Conservation (phyloP, 2,888 invertebrate genomes). For the Diogma glabrata region DNA sequence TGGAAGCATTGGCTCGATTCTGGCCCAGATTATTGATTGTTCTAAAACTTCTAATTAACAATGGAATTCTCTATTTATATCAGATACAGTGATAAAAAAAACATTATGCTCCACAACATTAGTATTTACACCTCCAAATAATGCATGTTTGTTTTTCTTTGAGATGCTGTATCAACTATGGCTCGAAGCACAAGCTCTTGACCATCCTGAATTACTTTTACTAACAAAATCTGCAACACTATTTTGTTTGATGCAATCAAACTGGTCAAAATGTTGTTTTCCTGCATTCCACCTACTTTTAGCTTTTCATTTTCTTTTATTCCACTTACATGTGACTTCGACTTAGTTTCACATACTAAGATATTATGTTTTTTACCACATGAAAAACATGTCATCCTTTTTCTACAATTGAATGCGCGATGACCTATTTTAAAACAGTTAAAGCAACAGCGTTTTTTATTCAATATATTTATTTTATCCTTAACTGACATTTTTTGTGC, state of each 20-base stretch:
- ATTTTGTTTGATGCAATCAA: background rate
- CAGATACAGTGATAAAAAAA: background rate
- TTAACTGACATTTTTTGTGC: background rate
- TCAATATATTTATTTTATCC: no score
- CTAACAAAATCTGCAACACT: background rate
- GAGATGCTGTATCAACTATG: conserved; percentile 11
- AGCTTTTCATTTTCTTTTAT: background rate
- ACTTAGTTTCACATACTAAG: background rate
- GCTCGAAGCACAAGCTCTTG: background rate
- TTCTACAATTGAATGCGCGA: background rate
- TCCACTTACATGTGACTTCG: no score
- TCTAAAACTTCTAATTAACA: background rate
- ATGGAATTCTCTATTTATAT: background rate
- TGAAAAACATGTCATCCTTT: background rate
- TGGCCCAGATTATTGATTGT: background rate
- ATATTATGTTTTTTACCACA: background rate
- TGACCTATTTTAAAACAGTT: background rate
- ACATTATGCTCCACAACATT: background rate
- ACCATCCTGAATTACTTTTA: background rate
- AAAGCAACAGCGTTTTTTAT: background rate
- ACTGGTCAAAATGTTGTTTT: background rate
- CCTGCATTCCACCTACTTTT: background rate
- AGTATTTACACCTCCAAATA: background rate
- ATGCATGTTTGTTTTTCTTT: conserved; percentile 4
- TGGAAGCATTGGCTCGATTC: no score